Evolutionary conservation across 2,888 invertebrate genomes (phyloP), one percentile per base, ranked within the genome.

Genomic region (Xylophagus ater): DNA sequence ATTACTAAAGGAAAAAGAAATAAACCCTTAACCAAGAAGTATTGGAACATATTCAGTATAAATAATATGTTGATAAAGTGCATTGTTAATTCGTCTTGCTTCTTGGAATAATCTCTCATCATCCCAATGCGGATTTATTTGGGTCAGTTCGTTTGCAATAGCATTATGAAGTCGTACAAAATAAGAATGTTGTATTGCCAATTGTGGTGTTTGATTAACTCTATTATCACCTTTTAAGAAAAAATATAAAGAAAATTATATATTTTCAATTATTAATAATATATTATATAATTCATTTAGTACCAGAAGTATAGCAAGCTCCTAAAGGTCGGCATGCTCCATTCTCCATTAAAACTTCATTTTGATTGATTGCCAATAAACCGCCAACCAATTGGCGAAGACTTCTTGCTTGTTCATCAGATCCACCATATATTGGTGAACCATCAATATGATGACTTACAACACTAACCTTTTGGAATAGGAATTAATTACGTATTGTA

Each of bases 61-160:
- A 4, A 72, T 69, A 30, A 76, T 72, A 44, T 75, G 72, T 53
- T 76, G 75, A 46, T 73, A 65, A 50, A 71, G 66, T 1, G 73
- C 74, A 19, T 72, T 62, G 17, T 72, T 66, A 37, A 75, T 68
- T 46, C 60, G 62, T 50, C 73, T 59, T 3, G 71, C 55, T 52
- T 73, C 74, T 53, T 74, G 72, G 54, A 67, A 76, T 23, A 74
- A 50, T 36, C 57, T 62, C 54, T 74, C 73, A 48, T 76, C 75
- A 18, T 55, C 57, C 74, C 74, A 74, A 36, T 68, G 56, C 0
- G 71, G 72, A 56, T 79, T 78, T 8, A 75, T 48, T 1, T 53
- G 48, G 3, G 57, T 53, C 29, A 76, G 53, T n/a, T 62, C 64
- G 18, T 62, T 61, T 0, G 74, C 72, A 12, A 75, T 54, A 2